Conservation (phyloP, 2,113 vertebrate genomes). For the Agelaius tricolor region DNA sequence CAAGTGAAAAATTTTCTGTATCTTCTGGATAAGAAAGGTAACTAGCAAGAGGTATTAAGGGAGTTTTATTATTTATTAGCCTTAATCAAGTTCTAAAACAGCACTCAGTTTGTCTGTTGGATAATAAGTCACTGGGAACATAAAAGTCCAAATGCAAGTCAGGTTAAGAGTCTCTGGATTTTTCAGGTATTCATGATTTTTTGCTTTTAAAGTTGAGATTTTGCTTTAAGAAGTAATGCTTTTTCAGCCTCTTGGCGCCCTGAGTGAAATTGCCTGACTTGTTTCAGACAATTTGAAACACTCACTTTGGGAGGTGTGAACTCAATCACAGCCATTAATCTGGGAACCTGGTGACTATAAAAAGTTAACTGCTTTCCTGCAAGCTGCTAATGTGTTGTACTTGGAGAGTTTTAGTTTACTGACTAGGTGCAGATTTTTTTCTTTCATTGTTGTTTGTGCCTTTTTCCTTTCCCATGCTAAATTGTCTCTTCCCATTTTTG, state of each 20-base stretch:
- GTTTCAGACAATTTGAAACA: not conserved
- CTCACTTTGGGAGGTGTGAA: not conserved
- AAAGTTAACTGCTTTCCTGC: not conserved
- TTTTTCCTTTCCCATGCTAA: not conserved
- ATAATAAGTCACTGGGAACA: not conserved
- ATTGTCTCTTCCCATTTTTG: not conserved
- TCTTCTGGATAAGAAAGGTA: not conserved
- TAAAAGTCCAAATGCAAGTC: not conserved
- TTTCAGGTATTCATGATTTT: not conserved
- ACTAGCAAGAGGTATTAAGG: not conserved
- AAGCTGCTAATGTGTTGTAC: not conserved
- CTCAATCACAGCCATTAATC: not conserved
- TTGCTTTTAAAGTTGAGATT: not conserved
- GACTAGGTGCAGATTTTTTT: not conserved
- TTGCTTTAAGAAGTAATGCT: not conserved
- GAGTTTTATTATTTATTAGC: not conserved
- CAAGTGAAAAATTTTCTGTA: not conserved
- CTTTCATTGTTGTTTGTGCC: not conserved
- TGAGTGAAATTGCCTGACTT: not conserved
- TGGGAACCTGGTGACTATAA: not conserved
- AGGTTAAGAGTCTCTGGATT: not conserved
- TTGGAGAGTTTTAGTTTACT: not conserved
- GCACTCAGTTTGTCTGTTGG: not conserved
- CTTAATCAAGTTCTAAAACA: not conserved
- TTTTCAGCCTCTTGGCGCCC: not conserved